phyloP scores from a whole-genome alignment of 2,113 vertebrate genomes.

The Gadus chalcogrammus region DNA sequence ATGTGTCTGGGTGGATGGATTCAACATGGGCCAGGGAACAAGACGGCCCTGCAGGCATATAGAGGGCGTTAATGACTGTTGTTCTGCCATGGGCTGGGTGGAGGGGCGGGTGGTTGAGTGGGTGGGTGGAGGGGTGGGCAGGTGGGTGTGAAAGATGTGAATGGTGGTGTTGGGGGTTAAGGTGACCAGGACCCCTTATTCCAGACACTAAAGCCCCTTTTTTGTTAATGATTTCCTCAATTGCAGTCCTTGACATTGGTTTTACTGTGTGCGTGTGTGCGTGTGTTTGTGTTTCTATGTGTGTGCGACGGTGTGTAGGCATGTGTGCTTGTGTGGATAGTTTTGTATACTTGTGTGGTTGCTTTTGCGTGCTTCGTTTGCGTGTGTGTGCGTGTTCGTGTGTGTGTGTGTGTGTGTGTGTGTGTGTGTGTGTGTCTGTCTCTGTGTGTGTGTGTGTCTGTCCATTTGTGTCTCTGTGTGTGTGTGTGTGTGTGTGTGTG shows the following conservation, averaged over 20 bases:
- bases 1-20: constrained; percentile 49
- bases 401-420: no score
- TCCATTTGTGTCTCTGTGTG: constrained; percentile 1
- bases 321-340: no score
- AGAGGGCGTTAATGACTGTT: constrained; percentile 79
- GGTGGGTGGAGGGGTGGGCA: not conserved
- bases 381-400: no score
- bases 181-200: not conserved
- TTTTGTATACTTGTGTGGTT: no score
- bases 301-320: constrained; percentile 2
- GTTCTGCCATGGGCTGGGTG: constrained; percentile 57
- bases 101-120: constrained; percentile 28
- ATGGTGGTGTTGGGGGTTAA: no score
- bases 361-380: no score
- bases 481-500: not conserved
- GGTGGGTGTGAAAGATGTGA: constrained; percentile 43
- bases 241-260: constrained; percentile 43
- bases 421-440: no score
- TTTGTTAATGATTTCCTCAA: constrained; percentile 47
- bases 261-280: no score
- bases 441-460: no score
- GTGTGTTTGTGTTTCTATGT: constrained; percentile 15
- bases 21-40: constrained; percentile 57
- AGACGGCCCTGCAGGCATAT: constrained; percentile 76
- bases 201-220: not conserved